Evolutionary conservation across 2,797 vertebrate genomes (phyloP).

Genomic region (Ctenosaura bakeri): DNA sequence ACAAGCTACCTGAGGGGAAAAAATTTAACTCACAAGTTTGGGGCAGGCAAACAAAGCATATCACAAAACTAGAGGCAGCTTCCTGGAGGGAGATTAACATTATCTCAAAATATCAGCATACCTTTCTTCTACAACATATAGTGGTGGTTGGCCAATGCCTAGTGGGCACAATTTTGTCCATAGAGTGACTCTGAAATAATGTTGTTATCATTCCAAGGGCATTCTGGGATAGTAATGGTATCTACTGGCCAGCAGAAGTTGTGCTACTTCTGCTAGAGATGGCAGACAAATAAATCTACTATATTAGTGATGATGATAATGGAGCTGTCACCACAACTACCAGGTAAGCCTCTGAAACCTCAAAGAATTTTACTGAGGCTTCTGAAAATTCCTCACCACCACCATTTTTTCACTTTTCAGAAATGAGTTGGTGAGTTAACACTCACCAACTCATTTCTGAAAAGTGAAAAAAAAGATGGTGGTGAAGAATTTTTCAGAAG

Average conservation of each 20-base stretch:
- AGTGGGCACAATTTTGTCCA: too few relatives aligned
- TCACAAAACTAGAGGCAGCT: too few relatives aligned
- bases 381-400: not conserved
- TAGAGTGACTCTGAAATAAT: not conserved
- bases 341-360: not conserved
- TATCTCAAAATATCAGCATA: too few relatives aligned
- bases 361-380: not conserved
- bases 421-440: not conserved
- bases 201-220: not conserved
- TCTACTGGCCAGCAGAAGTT: not conserved
- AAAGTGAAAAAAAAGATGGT: too few relatives aligned
- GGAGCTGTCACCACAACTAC: too few relatives aligned
- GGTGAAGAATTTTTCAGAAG: too few relatives aligned
- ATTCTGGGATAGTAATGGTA: not conserved
- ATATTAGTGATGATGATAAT: not conserved
- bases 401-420: not conserved
- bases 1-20: not conserved
- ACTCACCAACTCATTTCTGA: too few relatives aligned
- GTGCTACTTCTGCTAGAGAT: not conserved
- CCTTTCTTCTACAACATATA: too few relatives aligned
- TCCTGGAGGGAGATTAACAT: too few relatives aligned
- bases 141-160: too few relatives aligned
- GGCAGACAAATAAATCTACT: not conserved
- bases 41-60: too few relatives aligned
- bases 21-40: not conserved